Evolutionary conservation across 92 coral and sea anemone species (phyloP), one percentile per base, ranked within the genome.

Genomic region (Palythoa grandiflora): DNA sequence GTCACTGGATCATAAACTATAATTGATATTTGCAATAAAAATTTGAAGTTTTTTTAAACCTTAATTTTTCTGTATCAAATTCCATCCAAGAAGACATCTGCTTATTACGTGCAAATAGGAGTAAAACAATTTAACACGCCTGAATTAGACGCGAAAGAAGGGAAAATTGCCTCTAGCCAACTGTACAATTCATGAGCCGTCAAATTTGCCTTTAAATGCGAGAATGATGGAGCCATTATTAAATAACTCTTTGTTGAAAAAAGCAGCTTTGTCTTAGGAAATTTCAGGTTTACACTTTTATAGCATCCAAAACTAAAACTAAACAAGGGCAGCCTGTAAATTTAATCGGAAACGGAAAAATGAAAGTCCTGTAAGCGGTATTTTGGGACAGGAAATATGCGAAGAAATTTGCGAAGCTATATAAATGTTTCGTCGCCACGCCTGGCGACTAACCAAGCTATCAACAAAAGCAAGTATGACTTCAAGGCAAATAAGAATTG

Each of bases 381-480:
- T n/a, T 59, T 63, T 28, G 53, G 37, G 35, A 66, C 63, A 66
- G 86, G 86, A 81, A 65, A 81, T 81, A 35, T 28, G 74, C 17
- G 47, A 3, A 17, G 61, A 36, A 81, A 66, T 48, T 66, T 81
- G 59, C 75, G 75, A 81, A 47, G 37, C 75, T 74, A 79, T 39
- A 57, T 60, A 51, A 79, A 79, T 79, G 75, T 35, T 78, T 53
- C 37, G 83, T 66, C 48, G 75, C 73, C 86, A 81, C 86, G 48
- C 75, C 86, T 81, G 86, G 51, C 2, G 9, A 37, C 57, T 47
- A 20, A 54, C 65, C 28, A 3, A 9, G 14, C 3, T 15, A 20
- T 38, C 16, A 35, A 6, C 9, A 81, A 63, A 48, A 65, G 60
- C n/a, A 47, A 65, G 28, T 17, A 44, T 20, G 44, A 35, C n/a